These are phyloP conservation scores for Flabesymbios commensalis DNA, from an alignment of 2,888 invertebrate species.

Conservation along the genomic window DNA sequence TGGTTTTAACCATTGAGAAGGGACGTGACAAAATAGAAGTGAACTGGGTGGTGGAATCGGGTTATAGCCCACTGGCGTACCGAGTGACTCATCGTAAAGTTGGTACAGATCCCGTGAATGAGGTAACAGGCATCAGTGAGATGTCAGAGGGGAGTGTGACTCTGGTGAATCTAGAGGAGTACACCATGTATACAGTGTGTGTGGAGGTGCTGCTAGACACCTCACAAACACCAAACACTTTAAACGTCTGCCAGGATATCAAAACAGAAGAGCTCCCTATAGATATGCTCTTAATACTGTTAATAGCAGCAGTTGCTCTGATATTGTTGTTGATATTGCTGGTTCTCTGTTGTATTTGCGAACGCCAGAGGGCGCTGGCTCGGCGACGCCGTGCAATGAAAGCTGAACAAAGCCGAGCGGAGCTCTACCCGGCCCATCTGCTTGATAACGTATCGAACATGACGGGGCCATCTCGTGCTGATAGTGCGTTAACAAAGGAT, in stretches of 20 bases:
- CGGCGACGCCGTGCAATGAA: neutral
- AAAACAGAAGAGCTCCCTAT: neutral
- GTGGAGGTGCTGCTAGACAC: neutral
- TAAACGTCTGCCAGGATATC: neutral
- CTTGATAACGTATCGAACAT: neutral
- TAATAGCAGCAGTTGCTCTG: neutral
- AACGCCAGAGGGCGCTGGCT: too few relatives aligned
- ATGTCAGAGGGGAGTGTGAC: neutral
- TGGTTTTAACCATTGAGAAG: too few relatives aligned
- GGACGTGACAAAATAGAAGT: neutral
- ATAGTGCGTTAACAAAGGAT: neutral
- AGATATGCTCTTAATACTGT: constrained; percentile 3
- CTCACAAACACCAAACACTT: neutral
- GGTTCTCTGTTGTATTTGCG: constrained; percentile 5
- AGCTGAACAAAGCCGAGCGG: neutral
- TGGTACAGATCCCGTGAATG: neutral
- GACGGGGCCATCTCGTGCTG: neutral
- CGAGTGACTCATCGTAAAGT: constrained; percentile 5
- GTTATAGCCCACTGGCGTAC: neutral
- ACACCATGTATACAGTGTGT: constrained; percentile 5
- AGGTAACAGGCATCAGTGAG: neutral
- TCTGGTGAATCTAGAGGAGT: neutral
- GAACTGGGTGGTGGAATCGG: neutral
- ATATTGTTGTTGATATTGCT: constrained; percentile 1
- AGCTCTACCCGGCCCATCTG: neutral